These are phyloP conservation scores for Thyatira batis DNA, from an alignment of 2,888 invertebrate species.

Conservation along the genomic window DNA sequence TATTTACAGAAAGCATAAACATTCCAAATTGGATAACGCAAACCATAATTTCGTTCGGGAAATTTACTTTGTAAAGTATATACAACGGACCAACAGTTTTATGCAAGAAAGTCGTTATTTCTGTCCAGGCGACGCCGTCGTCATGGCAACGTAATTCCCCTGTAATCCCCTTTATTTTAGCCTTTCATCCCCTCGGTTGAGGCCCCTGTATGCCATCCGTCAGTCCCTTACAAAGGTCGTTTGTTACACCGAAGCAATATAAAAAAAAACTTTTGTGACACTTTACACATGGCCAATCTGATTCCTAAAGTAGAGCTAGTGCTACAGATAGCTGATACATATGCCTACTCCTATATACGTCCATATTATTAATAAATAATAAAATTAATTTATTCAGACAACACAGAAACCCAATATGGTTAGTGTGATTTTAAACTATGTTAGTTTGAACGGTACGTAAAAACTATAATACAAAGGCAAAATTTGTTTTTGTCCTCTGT, in stretches of 20 bases:
- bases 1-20: neutral
- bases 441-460: no score
- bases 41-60: neutral
- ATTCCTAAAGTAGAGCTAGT: no score
- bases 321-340: no score
- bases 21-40: neutral
- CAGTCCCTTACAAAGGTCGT: slow-evolving; percentile 36
- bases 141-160: slow-evolving; percentile 66
- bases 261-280: slow-evolving; percentile 6
- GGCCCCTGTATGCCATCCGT: slow-evolving; percentile 49
- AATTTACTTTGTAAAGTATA: slow-evolving; percentile 39
- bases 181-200: slow-evolving; percentile 55
- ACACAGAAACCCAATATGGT: no score
- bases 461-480: no score
- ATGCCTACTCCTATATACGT: no score
- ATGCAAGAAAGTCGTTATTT: slow-evolving; percentile 47
- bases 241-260: slow-evolving; percentile 52
- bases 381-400: no score
- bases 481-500: no score
- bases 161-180: slow-evolving; percentile 74
- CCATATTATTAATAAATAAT: no score
- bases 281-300: no score
- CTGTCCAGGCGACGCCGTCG: slow-evolving; percentile 50
- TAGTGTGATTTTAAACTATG: no score
- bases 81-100: no score